These are phyloP conservation scores for Pelobates cultripes DNA, from an alignment of 2,797 vertebrate genomes.

Conservation along the genomic window DNA sequence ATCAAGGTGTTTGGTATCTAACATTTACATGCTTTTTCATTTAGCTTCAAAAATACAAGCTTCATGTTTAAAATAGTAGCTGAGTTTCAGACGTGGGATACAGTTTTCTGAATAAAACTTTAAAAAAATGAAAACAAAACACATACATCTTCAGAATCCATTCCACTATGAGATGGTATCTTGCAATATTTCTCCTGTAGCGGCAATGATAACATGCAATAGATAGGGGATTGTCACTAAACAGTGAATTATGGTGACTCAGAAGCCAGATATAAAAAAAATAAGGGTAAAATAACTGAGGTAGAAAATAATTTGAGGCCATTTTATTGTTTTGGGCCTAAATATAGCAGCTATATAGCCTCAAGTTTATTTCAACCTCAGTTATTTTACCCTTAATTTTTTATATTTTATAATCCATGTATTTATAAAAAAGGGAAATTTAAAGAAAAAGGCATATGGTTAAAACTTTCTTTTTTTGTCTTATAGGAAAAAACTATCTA, in stretches of 20 bases:
- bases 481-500: conserved; percentile 19
- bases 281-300: no score
- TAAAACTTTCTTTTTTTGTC: conserved; percentile 19
- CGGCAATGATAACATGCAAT: background rate
- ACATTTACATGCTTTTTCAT: background rate
- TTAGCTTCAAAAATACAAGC: conserved; percentile 31
- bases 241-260: background rate
- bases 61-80: background rate
- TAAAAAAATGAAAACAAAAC: conserved; percentile 1
- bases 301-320: no score
- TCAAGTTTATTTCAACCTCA: no score
- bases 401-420: background rate
- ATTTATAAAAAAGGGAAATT: background rate
- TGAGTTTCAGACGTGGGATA: conserved; percentile 3
- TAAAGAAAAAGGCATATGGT: background rate
- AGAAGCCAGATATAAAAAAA: background rate
- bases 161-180: background rate
- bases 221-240: background rate
- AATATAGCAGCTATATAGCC: no score
- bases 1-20: background rate
- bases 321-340: no score
- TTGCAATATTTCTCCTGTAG: background rate
- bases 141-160: background rate
- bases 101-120: conserved; percentile 23
- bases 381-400: background rate